Evolutionary conservation across 2,797 vertebrate genomes (phyloP).

Genomic region (Lacerta viridis): DNA sequence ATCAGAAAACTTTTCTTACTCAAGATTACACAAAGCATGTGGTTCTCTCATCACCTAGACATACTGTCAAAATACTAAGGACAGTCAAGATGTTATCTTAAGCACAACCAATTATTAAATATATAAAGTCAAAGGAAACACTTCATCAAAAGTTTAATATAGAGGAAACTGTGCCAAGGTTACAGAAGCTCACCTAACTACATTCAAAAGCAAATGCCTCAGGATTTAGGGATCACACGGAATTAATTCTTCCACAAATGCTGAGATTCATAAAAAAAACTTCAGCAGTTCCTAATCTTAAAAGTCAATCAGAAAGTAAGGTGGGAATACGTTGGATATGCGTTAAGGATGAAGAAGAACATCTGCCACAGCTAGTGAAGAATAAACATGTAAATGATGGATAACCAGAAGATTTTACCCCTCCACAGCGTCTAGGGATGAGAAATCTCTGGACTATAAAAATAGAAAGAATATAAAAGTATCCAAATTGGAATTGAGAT

Average conservation of each 20-base stretch:
- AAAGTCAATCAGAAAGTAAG: slow-evolving; percentile 29
- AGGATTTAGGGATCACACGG: slow-evolving; percentile 21
- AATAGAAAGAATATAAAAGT: neutral
- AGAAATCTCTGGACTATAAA: neutral
- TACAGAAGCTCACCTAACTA: slow-evolving; percentile 25
- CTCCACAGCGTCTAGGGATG: neutral
- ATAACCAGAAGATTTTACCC: neutral
- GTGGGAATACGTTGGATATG: neutral
- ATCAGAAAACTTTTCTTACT: slow-evolving; percentile 6
- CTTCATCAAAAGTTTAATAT: slow-evolving; percentile 33
- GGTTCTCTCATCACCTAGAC: slow-evolving; percentile 16
- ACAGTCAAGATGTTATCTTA: slow-evolving; percentile 29
- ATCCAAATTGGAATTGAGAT: neutral
- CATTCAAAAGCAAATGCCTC: slow-evolving; percentile 33
- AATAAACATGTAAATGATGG: neutral
- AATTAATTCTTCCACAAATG: slow-evolving; percentile 23
- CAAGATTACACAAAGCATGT: slow-evolving; percentile 6
- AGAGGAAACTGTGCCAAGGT: slow-evolving; percentile 30
- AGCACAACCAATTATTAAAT: slow-evolving; percentile 30
- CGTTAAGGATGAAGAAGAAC: neutral
- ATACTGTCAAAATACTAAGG: slow-evolving; percentile 31
- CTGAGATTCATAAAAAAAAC: neutral
- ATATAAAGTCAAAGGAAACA: slow-evolving; percentile 24
- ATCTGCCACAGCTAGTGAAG: neutral
- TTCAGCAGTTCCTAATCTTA: slow-evolving; percentile 11